Evolutionary conservation across 2,113 vertebrate genomes (phyloP).

Genomic region (Pterocles orientalis): DNA sequence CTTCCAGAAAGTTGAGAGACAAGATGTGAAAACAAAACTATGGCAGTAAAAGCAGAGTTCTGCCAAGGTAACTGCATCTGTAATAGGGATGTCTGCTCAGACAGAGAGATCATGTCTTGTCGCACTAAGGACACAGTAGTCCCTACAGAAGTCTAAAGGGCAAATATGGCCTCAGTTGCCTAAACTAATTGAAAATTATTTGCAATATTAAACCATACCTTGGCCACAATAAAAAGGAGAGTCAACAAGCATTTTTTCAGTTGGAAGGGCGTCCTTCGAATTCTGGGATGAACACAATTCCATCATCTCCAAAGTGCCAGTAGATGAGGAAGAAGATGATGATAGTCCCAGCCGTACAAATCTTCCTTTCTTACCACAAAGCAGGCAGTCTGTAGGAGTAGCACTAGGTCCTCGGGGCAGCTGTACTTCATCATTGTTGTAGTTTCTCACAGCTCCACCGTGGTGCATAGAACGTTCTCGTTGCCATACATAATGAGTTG

Average conservation of each 20-base stretch:
- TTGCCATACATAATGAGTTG: constrained; percentile 90
- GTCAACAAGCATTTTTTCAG: constrained; percentile 33
- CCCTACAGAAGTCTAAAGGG: background rate
- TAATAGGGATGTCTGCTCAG: background rate
- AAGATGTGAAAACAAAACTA: background rate
- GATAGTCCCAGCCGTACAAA: constrained; percentile 70
- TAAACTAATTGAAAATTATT: background rate
- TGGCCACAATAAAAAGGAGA: constrained; percentile 30
- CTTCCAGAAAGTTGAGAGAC: background rate
- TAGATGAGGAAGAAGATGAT: constrained; percentile 74
- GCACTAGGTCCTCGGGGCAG: constrained; percentile 83
- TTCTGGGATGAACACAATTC: constrained; percentile 43
- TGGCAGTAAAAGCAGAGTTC: background rate
- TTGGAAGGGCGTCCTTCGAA: background rate
- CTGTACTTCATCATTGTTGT: constrained; percentile 35
- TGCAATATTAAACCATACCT: constrained; percentile 65
- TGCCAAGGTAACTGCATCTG: background rate
- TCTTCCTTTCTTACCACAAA: constrained; percentile 82
- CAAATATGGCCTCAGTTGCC: background rate
- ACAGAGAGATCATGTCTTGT: background rate
- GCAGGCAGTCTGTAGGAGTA: constrained; percentile 79
- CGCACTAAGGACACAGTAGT: background rate
- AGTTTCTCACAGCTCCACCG: constrained; percentile 87
- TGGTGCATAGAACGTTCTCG: constrained; percentile 86
- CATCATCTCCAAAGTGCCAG: constrained; percentile 39